phyloP scores from a whole-genome alignment of 2,797 vertebrate genomes.

The Gila robusta region DNA sequence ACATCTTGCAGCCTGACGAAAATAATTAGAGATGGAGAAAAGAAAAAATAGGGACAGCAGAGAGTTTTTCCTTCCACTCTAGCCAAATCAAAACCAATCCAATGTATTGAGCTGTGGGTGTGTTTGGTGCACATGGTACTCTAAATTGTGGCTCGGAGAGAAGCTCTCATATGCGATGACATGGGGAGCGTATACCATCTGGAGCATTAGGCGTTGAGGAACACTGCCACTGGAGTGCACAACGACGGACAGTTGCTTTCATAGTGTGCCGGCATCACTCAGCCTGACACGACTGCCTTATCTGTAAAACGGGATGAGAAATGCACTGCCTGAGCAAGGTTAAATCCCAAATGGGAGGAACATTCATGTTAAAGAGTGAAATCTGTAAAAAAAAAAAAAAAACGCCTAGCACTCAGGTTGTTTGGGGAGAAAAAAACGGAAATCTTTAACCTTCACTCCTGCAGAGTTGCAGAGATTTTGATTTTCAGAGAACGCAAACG shows the following conservation, averaged over 20 bases:
- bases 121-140: slow-evolving; percentile 51
- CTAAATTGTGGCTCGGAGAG: slow-evolving; percentile 55
- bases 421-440: slow-evolving; percentile 66
- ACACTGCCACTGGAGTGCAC: slow-evolving; percentile 47
- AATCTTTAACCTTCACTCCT: slow-evolving; percentile 75
- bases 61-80: not conserved
- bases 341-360: slow-evolving; percentile 77
- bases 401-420: slow-evolving; percentile 66
- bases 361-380: slow-evolving; percentile 77
- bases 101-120: slow-evolving; percentile 48
- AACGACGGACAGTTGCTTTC: slow-evolving; percentile 61
- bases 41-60: not conserved
- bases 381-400: slow-evolving; percentile 68
- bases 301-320: slow-evolving; percentile 6
- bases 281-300: slow-evolving; percentile 23
- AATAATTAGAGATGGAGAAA: slow-evolving; percentile 45
- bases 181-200: slow-evolving; percentile 61
- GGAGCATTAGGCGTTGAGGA: slow-evolving; percentile 56
- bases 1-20: slow-evolving; percentile 42
- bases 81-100: slow-evolving; percentile 42
- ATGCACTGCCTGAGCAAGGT: slow-evolving; percentile 74
- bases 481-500: slow-evolving; percentile 74
- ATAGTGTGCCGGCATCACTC: slow-evolving; percentile 33
- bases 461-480: slow-evolving; percentile 76
- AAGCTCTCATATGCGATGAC: slow-evolving; percentile 60